Conservation (phyloP, 1,140 invertebrate species). For the Heliothis subflexa region DNA sequence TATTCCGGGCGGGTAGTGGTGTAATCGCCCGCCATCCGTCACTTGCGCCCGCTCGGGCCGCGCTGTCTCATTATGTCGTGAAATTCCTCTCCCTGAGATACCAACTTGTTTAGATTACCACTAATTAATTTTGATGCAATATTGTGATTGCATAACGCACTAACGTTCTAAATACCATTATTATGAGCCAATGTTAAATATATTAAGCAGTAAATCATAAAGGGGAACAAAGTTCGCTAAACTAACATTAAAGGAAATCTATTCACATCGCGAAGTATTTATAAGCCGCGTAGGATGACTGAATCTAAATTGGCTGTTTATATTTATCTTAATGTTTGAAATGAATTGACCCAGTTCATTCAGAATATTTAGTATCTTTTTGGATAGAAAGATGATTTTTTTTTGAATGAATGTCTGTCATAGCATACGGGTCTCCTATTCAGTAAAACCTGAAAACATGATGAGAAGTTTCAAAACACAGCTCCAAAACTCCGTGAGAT, state of each 20-base stretch:
- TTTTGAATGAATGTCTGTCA: not conserved
- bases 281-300: no score
- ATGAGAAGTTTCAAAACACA: not conserved
- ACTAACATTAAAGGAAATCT: no score
- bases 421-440: not conserved
- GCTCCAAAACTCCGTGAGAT: conserved; percentile 1
- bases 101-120: conserved; percentile 12
- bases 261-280: no score
- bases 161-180: not conserved
- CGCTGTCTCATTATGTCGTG: conserved; percentile 35
- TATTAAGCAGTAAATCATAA: not conserved
- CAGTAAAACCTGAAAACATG: not conserved
- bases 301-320: no score
- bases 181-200: not conserved
- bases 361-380: no score
- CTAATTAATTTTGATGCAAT: conserved; percentile 4
- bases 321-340: no score
- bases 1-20: conserved; percentile 22
- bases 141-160: not conserved
- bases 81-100: conserved; percentile 30
- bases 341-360: no score
- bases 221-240: no score
- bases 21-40: conserved; percentile 21
- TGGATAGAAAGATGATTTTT: not conserved
- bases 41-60: conserved; percentile 7